These are phyloP conservation scores for Chionomys nivalis DNA, from an alignment of 2,113 vertebrate genomes.

Conservation along the genomic window DNA sequence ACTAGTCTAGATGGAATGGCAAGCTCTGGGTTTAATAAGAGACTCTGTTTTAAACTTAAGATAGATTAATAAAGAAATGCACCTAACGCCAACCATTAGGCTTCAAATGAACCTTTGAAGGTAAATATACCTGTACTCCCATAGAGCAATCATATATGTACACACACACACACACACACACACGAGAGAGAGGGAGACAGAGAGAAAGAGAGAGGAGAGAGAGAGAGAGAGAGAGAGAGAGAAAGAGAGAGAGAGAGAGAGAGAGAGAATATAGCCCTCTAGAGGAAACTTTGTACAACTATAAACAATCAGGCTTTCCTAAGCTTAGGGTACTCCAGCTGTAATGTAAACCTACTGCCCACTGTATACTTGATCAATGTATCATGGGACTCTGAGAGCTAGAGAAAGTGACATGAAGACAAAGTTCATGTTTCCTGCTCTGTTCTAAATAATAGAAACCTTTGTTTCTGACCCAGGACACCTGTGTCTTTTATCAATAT, in stretches of 20 bases:
- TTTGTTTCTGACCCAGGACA: neutral
- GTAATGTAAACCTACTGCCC: neutral
- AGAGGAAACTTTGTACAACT: neutral
- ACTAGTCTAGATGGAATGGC: neutral
- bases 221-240: neutral
- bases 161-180: neutral
- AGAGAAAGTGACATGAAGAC: neutral
- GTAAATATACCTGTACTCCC: neutral
- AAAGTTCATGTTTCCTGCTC: neutral
- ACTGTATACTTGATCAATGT: rapidly evolving
- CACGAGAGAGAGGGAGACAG: neutral
- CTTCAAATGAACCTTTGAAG: neutral
- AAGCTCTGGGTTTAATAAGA: neutral
- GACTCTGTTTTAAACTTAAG: neutral
- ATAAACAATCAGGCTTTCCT: neutral
- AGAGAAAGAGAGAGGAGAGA: neutral
- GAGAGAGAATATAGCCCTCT: neutral
- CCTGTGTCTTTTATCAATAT: neutral
- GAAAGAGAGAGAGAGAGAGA: neutral
- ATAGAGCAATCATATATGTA: neutral
- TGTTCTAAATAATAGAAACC: no score
- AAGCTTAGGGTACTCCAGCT: neutral
- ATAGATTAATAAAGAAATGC: neutral
- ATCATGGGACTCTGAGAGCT: rapidly evolving
- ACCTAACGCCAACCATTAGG: no score